Conservation (phyloP, 2,888 invertebrate species). For the Scaptomyza flava region DNA sequence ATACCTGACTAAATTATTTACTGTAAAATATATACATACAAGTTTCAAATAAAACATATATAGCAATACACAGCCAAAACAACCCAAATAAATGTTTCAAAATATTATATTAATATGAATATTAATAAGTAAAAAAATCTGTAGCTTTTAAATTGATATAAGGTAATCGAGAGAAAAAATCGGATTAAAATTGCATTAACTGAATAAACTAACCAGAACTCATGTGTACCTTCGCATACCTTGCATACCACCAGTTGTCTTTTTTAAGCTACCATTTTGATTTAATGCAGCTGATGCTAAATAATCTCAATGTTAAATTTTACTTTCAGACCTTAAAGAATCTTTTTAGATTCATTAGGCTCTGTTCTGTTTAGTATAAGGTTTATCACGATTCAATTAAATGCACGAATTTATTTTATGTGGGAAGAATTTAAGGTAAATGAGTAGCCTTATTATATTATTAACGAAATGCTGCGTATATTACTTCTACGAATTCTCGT, state of each 20-base stretch:
- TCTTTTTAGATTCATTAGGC: not conserved
- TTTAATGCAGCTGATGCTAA: too few species aligned
- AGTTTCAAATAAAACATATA: constrained; percentile 69
- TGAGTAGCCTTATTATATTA: too few species aligned
- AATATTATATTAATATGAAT: constrained; percentile 63
- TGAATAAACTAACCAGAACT: constrained; percentile 12
- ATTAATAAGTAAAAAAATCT: constrained; percentile 30
- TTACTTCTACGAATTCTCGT: too few species aligned
- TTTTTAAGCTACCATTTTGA: not conserved
- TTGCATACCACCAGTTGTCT: not conserved
- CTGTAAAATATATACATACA: constrained; percentile 64
- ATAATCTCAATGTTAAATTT: not conserved
- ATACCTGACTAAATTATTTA: constrained; percentile 76
- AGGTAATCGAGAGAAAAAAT: constrained; percentile 18
- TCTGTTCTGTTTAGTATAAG: too few species aligned
- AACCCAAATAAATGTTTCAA: constrained; percentile 36
- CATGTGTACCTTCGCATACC: constrained; percentile 8
- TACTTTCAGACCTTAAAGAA: not conserved
- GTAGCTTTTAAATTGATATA: constrained; percentile 13
- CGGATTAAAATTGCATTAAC: constrained; percentile 26
- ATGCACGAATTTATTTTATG: too few species aligned
- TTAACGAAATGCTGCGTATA: too few species aligned
- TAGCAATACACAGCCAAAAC: constrained; percentile 61
- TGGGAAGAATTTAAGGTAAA: too few species aligned
- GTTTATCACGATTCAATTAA: too few species aligned